Percentiles rank a stretch among this genome's conserved stretches.
These are phyloP conservation scores for Pomacea canaliculata DNA, from an alignment of 2,888 invertebrate species.

Conservation along the genomic window DNA sequence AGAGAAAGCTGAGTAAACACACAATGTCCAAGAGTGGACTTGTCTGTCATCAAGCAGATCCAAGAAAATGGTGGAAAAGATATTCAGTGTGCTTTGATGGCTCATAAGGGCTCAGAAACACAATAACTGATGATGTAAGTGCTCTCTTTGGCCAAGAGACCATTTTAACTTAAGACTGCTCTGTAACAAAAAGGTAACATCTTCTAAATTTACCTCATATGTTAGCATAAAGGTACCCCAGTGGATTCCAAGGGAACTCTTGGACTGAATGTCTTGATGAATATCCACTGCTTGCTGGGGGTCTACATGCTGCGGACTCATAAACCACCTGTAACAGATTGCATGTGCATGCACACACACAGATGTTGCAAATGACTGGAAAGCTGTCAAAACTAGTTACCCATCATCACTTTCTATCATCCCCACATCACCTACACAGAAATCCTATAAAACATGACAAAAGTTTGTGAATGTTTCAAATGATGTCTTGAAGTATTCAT, in stretches of 20 bases:
- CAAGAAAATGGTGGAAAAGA: too few species aligned
- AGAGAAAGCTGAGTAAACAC: too few species aligned
- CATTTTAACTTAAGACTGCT: too few species aligned
- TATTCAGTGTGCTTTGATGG: too few species aligned
- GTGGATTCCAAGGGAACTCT: constrained; percentile 72
- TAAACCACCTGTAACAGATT: constrained; percentile 67
- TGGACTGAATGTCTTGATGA: constrained; percentile 69
- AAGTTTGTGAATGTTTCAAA: neutral
- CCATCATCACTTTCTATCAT: neutral
- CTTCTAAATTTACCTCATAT: constrained; percentile 50
- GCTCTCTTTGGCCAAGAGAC: too few species aligned
- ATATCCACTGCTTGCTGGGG: constrained; percentile 72
- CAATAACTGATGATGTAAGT: too few species aligned
- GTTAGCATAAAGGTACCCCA: constrained; percentile 73
- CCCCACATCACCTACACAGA: neutral
- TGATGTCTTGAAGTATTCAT: too few species aligned
- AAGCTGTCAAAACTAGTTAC: neutral
- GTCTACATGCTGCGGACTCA: constrained; percentile 71
- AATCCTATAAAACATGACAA: neutral
- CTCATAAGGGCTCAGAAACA: too few species aligned
- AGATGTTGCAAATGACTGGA: neutral
- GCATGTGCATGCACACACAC: too few species aligned
- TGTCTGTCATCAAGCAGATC: too few species aligned
- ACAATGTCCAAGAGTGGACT: too few species aligned
- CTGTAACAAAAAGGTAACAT: too few species aligned